phyloP scores from a whole-genome alignment of 2,797 vertebrate species.

The Emydoidea blandingii region DNA sequence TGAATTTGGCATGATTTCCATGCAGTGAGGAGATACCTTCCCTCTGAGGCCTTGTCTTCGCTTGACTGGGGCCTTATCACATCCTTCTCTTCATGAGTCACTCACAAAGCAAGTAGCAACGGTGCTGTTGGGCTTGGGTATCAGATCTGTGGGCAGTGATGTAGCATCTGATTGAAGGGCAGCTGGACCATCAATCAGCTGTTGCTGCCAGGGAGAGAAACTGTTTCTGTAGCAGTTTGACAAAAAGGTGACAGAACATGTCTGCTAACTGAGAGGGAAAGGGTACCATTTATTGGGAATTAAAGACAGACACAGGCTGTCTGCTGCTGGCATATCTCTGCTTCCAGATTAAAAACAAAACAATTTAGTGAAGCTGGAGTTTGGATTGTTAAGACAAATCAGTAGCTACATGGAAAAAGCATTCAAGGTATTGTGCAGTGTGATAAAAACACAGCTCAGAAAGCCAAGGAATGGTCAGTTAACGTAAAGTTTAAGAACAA shows the following conservation, averaged over 20 bases:
- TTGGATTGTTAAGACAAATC: not conserved
- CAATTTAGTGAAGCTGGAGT: not conserved
- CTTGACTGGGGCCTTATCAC: not conserved
- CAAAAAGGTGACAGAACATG: not conserved
- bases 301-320: not conserved
- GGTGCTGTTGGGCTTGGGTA: not conserved
- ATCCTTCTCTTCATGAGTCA: not conserved
- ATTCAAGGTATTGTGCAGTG: not conserved
- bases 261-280: accelerated
- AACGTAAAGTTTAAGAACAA: not conserved
- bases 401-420: not conserved
- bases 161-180: not conserved
- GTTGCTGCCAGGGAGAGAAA: not conserved
- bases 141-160: not conserved
- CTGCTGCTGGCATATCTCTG: not conserved
- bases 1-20: not conserved
- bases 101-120: not conserved
- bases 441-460: not conserved
- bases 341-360: not conserved
- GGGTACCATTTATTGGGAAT: not conserved
- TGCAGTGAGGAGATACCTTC: not conserved
- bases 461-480: not conserved
- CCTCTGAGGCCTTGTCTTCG: not conserved
- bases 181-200: not conserved
- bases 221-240: not conserved